Evolutionary conservation across 1,140 invertebrate genomes (phyloP), one percentile per base, ranked within the genome.

Genomic region (Onthophagus taurus): DNA sequence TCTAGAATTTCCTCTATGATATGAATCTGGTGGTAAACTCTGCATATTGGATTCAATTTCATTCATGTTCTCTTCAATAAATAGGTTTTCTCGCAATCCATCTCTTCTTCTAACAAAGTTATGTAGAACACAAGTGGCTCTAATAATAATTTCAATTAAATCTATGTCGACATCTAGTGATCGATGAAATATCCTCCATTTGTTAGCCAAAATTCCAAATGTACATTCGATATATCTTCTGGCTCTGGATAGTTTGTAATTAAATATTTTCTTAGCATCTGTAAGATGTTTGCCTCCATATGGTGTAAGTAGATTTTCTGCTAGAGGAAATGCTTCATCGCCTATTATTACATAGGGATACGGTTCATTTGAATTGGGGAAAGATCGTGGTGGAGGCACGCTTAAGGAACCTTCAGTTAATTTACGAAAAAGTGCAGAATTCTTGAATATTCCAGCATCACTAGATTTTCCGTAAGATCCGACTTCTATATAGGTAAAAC

Each of bases 291-390:
- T 63, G 33, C 62, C 63, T 59, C 71, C 59, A 37, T 70, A 38
- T 39, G 62, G 55, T 43, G 46, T 45, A 31, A 54, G 56, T 35
- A 72, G 45, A n/a, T 55, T 51, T n/a, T n/a, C n/a, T n/a, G n/a
- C n/a, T n/a, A n/a, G n/a, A n/a, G n/a, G n/a, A n/a, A 72, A 73
- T 18, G 63, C 69, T 48, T 69, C 66, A 50, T 72, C 69, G 20
- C 45, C 58, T 4, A 67, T 52, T 24, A 63, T 51, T 4, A 60
- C 20, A 42, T 31, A 42, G 11, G 38, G 24, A 16, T 12, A 37
- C 11, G 19, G n/a, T 21, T 21, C 16, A n/a, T 16, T 37, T 19
- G 16, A 12, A 21, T 37, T 37, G 18, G 35, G 35, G 12, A 37
- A 37, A 17, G 18, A 12, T 16, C 19, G 16, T 12, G 35, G 35